These are phyloP conservation scores for Argyresthia goedartella DNA, from an alignment of 2,888 invertebrate genomes.

Conservation along the genomic window DNA sequence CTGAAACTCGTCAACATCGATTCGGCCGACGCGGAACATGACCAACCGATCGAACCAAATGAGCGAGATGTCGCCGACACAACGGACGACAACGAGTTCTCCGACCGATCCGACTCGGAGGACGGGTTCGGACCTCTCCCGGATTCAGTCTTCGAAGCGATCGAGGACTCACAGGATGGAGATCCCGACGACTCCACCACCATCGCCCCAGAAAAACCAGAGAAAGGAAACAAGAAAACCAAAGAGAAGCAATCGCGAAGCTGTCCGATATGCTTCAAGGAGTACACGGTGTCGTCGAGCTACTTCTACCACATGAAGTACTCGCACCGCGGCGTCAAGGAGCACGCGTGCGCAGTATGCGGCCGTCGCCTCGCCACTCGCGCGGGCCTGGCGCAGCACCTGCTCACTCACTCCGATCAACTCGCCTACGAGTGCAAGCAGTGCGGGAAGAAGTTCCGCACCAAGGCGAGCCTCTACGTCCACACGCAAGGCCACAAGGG, in stretches of 20 bases:
- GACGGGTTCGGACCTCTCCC: slow-evolving; percentile 32
- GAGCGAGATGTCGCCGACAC: too few relatives aligned
- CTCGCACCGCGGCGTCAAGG: slow-evolving; percentile 48
- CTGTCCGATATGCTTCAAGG: slow-evolving; percentile 59
- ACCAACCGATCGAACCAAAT: too few relatives aligned
- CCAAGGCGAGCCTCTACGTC: slow-evolving; percentile 57
- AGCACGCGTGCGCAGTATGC: slow-evolving; percentile 60
- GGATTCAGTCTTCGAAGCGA: slow-evolving; percentile 39
- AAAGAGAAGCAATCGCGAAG: slow-evolving; percentile 33
- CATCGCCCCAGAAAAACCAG: background rate
- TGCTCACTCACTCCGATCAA: slow-evolving; percentile 49
- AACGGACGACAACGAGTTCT: slow-evolving; percentile 30
- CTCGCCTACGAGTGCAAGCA: slow-evolving; percentile 45
- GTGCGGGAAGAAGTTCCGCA: slow-evolving; percentile 60
- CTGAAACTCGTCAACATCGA: too few relatives aligned
- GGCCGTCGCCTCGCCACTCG: slow-evolving; percentile 55
- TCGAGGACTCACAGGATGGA: slow-evolving; percentile 36
- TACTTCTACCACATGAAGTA: slow-evolving; percentile 67
- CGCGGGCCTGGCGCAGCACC: slow-evolving; percentile 51
- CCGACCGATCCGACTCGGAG: slow-evolving; percentile 34
- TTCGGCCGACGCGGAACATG: too few relatives aligned
- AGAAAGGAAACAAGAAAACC: background rate
- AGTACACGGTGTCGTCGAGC: slow-evolving; percentile 55
- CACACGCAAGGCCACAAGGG: slow-evolving; percentile 57
- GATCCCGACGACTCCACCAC: background rate